These are phyloP conservation scores for Eupithecia abbreviata DNA, from an alignment of 2,888 invertebrate species.

Conservation along the genomic window DNA sequence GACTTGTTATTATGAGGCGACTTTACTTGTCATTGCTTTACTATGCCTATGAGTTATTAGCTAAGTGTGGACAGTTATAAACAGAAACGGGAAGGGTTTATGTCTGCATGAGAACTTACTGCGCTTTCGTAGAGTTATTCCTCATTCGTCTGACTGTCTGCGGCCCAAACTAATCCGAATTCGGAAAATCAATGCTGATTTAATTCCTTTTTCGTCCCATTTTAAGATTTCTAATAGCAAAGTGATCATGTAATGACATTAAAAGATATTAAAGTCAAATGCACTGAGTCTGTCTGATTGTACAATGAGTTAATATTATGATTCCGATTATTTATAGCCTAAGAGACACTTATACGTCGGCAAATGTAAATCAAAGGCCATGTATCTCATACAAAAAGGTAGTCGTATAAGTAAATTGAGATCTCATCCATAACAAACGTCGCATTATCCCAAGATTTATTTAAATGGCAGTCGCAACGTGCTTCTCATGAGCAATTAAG, in stretches of 20 bases:
- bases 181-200: no score
- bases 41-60: conserved; percentile 1
- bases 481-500: conserved; percentile 51
- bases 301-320: conserved; percentile 2
- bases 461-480: conserved; percentile 55
- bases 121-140: background rate
- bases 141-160: no score
- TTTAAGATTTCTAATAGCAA: background rate
- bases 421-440: conserved; percentile 55
- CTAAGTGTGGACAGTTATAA: background rate
- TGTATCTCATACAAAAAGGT: conserved; percentile 44
- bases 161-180: no score
- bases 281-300: background rate
- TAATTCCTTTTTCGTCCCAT: no score
- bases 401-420: conserved; percentile 58
- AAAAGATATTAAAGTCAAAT: background rate
- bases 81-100: background rate
- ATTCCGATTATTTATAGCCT: background rate
- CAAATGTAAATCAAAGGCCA: conserved; percentile 41
- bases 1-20: conserved; percentile 50
- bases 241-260: background rate
- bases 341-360: conserved; percentile 11
- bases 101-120: background rate
- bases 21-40: conserved; percentile 26
- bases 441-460: conserved; percentile 61